Evolutionary conservation across 2,797 vertebrate species (phyloP).

Genomic region (Lepilemur ruficaudatus): DNA sequence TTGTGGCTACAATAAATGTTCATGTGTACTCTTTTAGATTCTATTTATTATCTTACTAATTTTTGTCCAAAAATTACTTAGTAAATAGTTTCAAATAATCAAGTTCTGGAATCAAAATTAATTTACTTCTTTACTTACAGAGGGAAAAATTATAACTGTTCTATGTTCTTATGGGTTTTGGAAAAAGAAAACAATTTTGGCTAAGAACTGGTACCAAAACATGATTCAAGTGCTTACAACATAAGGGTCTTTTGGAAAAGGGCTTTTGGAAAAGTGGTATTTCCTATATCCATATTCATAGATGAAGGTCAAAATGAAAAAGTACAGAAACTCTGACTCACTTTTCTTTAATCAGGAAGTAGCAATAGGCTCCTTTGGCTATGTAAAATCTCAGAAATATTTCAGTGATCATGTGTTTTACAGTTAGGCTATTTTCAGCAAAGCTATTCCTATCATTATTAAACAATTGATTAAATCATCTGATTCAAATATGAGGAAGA

Average conservation of each 20-base stretch:
- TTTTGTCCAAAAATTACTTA: constrained; percentile 32
- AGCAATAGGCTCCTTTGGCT: neutral
- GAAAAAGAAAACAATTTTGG: constrained; percentile 10
- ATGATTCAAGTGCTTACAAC: constrained; percentile 20
- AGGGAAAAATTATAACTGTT: constrained; percentile 23
- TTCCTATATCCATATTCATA: neutral
- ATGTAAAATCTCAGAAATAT: constrained; percentile 17
- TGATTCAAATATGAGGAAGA: neutral
- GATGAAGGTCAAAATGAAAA: constrained; percentile 6
- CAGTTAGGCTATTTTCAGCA: constrained; percentile 25
- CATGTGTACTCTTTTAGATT: neutral
- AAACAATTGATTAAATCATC: constrained; percentile 36
- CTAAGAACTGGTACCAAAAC: neutral
- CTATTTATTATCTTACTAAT: neutral
- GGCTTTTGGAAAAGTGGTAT: neutral
- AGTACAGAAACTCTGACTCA: neutral
- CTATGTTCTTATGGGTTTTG: neutral
- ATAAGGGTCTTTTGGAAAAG: neutral
- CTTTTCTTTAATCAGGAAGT: neutral
- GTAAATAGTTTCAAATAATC: constrained; percentile 38
- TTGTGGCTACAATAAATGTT: neutral
- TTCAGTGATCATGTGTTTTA: constrained; percentile 28
- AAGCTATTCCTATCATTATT: neutral
- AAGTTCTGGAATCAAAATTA: neutral
- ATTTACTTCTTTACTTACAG: constrained; percentile 23